phyloP scores from a whole-genome alignment of 2,888 invertebrate genomes.

The Nephrocerus scutellatus region DNA sequence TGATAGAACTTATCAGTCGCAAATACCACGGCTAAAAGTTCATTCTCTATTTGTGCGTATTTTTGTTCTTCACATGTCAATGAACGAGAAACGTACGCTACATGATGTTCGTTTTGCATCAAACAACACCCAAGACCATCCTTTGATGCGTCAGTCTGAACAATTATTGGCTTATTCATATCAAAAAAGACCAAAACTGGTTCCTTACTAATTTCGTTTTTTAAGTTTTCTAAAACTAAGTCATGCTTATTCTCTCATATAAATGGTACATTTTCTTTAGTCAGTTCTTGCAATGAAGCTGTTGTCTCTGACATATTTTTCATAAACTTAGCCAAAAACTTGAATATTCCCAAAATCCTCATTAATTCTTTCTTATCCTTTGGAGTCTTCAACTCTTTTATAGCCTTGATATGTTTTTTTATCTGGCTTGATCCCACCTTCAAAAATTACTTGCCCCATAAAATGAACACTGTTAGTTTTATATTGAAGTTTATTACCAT shows the following conservation, averaged over 20 bases:
- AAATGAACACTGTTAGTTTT: slow-evolving; percentile 24
- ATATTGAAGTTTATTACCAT: slow-evolving; percentile 21
- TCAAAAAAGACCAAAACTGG: slow-evolving; percentile 11
- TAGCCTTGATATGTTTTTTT: slow-evolving; percentile 7
- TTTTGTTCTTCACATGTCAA: slow-evolving; percentile 14
- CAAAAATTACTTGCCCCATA: slow-evolving; percentile 21
- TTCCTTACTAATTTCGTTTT: slow-evolving; percentile 10
- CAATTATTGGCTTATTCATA: slow-evolving; percentile 10
- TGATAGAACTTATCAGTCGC: slow-evolving; percentile 2
- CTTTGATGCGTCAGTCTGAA: slow-evolving; percentile 21
- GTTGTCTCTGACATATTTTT: slow-evolving; percentile 15
- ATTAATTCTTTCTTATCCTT: slow-evolving; percentile 8
- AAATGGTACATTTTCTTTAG: slow-evolving; percentile 14
- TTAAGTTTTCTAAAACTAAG: slow-evolving; percentile 8
- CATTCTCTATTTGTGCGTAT: slow-evolving; percentile 21
- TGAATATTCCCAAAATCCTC: slow-evolving; percentile 16
- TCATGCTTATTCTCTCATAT: slow-evolving; percentile 9
- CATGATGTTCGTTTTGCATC: slow-evolving; percentile 17
- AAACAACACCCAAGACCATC: slow-evolving; percentile 19
- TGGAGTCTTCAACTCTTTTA: slow-evolving; percentile 1
- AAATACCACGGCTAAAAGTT: slow-evolving; percentile 21
- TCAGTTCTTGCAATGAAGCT: slow-evolving; percentile 13
- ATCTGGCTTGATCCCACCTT: slow-evolving; percentile 9
- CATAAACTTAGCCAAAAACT: slow-evolving; percentile 14
- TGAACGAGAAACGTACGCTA: slow-evolving; percentile 16